These are phyloP conservation scores for Sebastes diploproa DNA, from an alignment of 2,797 vertebrate species.

Conservation along the genomic window DNA sequence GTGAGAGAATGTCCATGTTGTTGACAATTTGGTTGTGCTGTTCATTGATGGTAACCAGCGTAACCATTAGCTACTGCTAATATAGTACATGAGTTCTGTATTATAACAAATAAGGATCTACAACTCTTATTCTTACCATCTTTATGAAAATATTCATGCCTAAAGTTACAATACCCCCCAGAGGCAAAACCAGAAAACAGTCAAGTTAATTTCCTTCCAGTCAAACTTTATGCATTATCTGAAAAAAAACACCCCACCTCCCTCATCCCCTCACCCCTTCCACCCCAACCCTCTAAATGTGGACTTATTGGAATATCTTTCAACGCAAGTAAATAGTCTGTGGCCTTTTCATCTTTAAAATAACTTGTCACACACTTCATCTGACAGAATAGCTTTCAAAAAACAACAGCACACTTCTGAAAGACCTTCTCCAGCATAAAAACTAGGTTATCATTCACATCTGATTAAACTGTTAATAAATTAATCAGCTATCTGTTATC, in stretches of 20 bases:
- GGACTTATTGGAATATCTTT: slow-evolving; percentile 53
- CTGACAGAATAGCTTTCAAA: background rate
- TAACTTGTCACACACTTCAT: slow-evolving; percentile 18
- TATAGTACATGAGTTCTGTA: too few species aligned
- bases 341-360: slow-evolving; percentile 39
- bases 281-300: slow-evolving; percentile 12
- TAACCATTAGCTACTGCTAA: slow-evolving; percentile 89
- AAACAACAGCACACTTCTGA: slow-evolving; percentile 12
- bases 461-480: slow-evolving; percentile 74
- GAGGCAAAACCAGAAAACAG: slow-evolving; percentile 43
- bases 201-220: slow-evolving; percentile 15
- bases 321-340: slow-evolving; percentile 46
- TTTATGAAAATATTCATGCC: background rate
- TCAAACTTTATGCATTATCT: slow-evolving; percentile 70
- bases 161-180: slow-evolving; percentile 69
- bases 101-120: too few species aligned
- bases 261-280: too few species aligned
- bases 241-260: slow-evolving; percentile 14
- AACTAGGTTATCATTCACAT: slow-evolving; percentile 55
- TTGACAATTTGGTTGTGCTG: slow-evolving; percentile 97
- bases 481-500: slow-evolving; percentile 56
- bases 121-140: too few species aligned
- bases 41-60: too few species aligned
- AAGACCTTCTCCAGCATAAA: slow-evolving; percentile 30
- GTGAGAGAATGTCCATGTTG: slow-evolving; percentile 86